Conservation (phyloP, 2,797 vertebrate species). For the Sorex maritimensis region DNA sequence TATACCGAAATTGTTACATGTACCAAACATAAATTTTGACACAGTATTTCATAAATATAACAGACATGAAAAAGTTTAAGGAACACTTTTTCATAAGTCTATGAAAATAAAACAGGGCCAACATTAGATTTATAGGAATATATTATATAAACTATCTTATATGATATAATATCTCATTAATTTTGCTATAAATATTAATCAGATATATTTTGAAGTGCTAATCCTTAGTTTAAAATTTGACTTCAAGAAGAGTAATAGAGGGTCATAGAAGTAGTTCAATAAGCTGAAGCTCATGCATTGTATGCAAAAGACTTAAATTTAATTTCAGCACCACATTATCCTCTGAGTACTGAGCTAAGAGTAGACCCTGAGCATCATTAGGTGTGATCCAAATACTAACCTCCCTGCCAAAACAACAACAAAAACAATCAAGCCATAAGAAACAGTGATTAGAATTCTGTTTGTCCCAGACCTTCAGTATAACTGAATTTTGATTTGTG, state of each 20-base stretch:
- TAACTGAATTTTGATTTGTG: background rate
- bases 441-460: no score
- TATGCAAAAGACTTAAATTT: no score
- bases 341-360: no score
- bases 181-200: background rate
- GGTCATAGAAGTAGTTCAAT: no score
- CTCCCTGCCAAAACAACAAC: no score
- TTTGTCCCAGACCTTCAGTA: background rate
- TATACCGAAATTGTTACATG: constrained; percentile 17
- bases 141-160: no score
- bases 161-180: background rate
- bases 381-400: no score
- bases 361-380: no score
- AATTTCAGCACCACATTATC: no score
- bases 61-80: background rate
- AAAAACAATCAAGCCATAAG: no score
- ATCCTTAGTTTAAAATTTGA: background rate
- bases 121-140: no score
- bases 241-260: background rate
- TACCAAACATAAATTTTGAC: background rate
- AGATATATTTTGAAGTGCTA: background rate
- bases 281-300: no score
- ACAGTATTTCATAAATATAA: background rate
- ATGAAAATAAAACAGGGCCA: background rate
- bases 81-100: background rate